phyloP scores from a whole-genome alignment of 2,113 vertebrate species.

The Amphiprion ocellaris region DNA sequence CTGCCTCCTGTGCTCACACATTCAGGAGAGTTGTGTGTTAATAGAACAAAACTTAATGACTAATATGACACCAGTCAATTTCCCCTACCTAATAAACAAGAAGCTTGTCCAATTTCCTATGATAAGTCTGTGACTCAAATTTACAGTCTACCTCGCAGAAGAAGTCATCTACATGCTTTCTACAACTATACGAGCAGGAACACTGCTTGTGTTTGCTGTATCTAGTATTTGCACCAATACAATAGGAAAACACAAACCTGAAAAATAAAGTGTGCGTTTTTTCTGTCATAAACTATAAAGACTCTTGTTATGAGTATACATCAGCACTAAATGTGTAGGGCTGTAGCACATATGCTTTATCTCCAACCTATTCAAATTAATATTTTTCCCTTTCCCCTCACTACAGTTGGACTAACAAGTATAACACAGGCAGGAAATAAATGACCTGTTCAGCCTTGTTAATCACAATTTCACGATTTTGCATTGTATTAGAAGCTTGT shows the following conservation, averaged over 20 bases:
- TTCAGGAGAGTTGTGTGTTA: too few species aligned
- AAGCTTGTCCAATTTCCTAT: neutral
- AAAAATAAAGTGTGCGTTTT: neutral
- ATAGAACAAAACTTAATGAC: neutral
- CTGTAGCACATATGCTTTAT: neutral
- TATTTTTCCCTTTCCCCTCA: neutral
- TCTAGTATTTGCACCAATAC: neutral
- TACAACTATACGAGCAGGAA: neutral
- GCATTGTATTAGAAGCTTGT: neutral
- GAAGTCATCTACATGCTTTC: neutral
- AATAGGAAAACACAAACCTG: neutral
- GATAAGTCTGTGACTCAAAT: constrained; percentile 4
- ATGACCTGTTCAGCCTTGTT: neutral
- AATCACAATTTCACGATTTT: constrained; percentile 4
- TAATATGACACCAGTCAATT: neutral
- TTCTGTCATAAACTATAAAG: neutral
- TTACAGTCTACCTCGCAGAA: neutral
- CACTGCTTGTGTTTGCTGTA: neutral
- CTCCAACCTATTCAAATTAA: neutral
- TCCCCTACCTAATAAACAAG: constrained; percentile 9
- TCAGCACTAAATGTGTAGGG: neutral
- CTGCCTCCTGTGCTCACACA: too few species aligned
- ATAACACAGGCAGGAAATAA: neutral
- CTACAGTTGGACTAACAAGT: neutral
- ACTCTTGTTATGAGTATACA: neutral